Conservation (phyloP, 2,888 invertebrate species). For the Leucoma salicis region DNA sequence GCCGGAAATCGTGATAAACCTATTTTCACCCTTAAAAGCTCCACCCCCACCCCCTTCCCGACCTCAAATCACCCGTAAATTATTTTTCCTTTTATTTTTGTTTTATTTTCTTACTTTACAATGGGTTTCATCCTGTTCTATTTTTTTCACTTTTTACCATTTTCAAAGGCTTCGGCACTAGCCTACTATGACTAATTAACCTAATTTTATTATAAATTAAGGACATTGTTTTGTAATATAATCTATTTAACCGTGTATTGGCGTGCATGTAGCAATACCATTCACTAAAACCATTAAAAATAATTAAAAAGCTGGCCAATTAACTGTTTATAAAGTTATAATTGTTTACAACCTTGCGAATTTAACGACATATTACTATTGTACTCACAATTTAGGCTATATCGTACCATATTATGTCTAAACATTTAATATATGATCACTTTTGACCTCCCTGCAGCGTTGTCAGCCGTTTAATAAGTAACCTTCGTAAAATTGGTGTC, state of each 20-base stretch:
- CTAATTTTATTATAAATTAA: not conserved
- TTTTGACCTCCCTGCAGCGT: conserved; percentile 19
- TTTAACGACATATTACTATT: not conserved
- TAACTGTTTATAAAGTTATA: not conserved
- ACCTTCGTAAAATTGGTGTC: conserved; percentile 22
- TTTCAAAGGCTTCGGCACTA: too few relatives aligned
- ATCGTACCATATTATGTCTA: not conserved
- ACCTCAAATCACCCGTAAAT: too few relatives aligned
- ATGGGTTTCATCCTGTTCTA: too few relatives aligned
- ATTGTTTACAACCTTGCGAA: conserved; percentile 7
- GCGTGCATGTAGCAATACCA: not conserved
- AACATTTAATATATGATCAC: conserved; percentile 7
- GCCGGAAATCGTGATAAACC: too few relatives aligned
- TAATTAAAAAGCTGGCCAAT: not conserved
- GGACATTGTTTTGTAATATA: conserved; percentile 6
- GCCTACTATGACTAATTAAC: too few relatives aligned
- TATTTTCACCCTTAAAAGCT: too few relatives aligned
- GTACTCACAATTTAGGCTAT: not conserved
- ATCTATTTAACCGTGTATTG: not conserved
- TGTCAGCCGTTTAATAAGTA: conserved; percentile 13
- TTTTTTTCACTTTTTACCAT: too few relatives aligned
- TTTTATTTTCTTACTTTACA: too few relatives aligned
- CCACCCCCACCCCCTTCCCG: too few relatives aligned
- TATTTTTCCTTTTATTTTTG: too few relatives aligned
- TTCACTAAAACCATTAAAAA: not conserved